Percentiles rank a stretch among this genome's conserved stretches.
phyloP scores from a whole-genome alignment of 2,888 invertebrate species.

The Callinectes sapidus region DNA sequence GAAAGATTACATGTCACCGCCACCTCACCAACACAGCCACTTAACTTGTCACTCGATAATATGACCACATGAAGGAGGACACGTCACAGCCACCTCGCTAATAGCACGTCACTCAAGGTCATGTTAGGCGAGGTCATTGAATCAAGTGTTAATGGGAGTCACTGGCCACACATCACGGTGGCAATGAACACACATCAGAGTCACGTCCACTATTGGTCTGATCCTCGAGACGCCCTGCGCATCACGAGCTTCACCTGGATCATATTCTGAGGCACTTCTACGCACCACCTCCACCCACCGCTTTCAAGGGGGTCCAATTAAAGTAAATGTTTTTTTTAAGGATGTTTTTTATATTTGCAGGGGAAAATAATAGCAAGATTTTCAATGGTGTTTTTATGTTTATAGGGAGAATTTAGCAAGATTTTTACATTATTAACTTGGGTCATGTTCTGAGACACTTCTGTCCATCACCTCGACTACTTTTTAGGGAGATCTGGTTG shows the following conservation, averaged over 20 bases:
- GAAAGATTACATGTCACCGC: not conserved
- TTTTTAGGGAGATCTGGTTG: too few relatives aligned
- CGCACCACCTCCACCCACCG: too few relatives aligned
- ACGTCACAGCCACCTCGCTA: not conserved
- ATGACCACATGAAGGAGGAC: not conserved
- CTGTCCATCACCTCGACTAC: too few relatives aligned
- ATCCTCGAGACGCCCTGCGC: not conserved
- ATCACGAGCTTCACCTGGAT: not conserved
- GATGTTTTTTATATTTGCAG: too few relatives aligned
- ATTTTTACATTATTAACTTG: too few relatives aligned
- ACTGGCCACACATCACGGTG: not conserved
- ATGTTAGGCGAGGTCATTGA: not conserved
- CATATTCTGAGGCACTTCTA: not conserved
- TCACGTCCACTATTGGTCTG: not conserved
- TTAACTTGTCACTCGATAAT: not conserved
- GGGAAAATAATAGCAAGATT: too few relatives aligned
- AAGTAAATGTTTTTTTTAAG: too few relatives aligned
- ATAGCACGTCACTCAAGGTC: not conserved
- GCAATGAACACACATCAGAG: not conserved
- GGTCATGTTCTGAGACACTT: too few relatives aligned
- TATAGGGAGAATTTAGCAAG: too few relatives aligned
- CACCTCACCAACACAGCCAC: not conserved
- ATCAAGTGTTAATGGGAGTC: not conserved
- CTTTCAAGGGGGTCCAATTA: too few relatives aligned
- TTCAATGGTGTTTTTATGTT: too few relatives aligned